These are phyloP conservation scores for Arnoldichthys spilopterus DNA, from an alignment of 2,797 vertebrate genomes.

Conservation along the genomic window DNA sequence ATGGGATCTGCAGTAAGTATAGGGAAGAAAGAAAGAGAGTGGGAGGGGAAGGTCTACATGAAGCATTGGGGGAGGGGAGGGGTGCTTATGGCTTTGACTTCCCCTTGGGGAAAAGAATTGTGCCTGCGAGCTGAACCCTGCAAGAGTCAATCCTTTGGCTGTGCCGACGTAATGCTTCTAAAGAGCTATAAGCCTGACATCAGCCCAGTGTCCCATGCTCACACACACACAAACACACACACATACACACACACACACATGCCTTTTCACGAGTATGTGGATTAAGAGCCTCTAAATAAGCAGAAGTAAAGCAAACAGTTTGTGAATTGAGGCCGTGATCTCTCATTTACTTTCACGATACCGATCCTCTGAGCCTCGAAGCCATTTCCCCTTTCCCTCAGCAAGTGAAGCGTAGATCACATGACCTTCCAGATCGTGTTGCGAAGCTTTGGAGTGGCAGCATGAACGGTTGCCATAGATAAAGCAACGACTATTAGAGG, in stretches of 20 bases:
- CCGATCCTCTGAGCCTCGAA: neutral
- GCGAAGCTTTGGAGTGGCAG: constrained; percentile 27
- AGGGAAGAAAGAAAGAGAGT: neutral
- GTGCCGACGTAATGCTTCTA: constrained; percentile 31
- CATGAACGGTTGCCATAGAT: constrained; percentile 21
- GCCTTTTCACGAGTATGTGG: neutral
- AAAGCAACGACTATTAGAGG: constrained; percentile 14
- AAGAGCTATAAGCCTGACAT: constrained; percentile 25
- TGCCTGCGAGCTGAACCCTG: constrained; percentile 10
- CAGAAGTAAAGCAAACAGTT: constrained; percentile 8
- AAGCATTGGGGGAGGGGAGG: neutral
- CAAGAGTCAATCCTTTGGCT: constrained; percentile 10
- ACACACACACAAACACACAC: neutral
- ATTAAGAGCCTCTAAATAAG: constrained; percentile 19
- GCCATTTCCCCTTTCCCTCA: constrained; percentile 7
- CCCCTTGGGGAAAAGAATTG: constrained; percentile 30
- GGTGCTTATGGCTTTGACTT: constrained; percentile 15
- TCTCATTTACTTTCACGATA: neutral
- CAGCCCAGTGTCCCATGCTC: neutral
- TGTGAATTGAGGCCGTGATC: neutral
- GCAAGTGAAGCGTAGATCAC: constrained; percentile 8
- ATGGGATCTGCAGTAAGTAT: constrained; percentile 30
- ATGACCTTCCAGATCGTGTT: constrained; percentile 31
- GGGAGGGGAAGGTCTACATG: neutral
- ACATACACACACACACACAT: neutral